Conservation (phyloP, 2,113 vertebrate genomes). For the Thermophis baileyi region DNA sequence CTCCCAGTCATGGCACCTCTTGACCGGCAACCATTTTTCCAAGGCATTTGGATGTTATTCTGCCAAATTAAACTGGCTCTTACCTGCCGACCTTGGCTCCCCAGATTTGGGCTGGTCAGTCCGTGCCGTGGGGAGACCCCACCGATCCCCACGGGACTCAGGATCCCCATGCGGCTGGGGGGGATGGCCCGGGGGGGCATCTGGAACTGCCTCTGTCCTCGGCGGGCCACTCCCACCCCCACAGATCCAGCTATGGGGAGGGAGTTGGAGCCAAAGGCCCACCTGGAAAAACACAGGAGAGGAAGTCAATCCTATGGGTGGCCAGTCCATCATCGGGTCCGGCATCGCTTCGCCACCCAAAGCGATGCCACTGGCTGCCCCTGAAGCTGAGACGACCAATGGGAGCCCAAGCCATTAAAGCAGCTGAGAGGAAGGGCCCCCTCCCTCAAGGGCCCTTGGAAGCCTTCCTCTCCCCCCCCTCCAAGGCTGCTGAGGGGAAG, state of each 20-base stretch:
- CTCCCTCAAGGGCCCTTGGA: neutral
- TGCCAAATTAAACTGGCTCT: neutral
- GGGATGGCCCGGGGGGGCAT: constrained; percentile 84
- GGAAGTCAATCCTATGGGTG: neutral
- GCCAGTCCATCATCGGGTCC: neutral
- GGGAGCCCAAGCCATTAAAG: neutral
- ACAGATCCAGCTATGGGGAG: constrained; percentile 97
- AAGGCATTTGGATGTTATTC: neutral
- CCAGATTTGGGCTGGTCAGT: constrained; percentile 79
- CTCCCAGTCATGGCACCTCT: neutral
- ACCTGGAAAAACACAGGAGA: constrained; percentile 66
- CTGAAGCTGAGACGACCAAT: neutral
- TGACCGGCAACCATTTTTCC: accelerated
- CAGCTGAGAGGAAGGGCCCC: neutral
- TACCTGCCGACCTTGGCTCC: constrained; percentile 87
- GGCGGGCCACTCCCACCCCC: constrained; percentile 81
- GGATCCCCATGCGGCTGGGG: constrained; percentile 78
- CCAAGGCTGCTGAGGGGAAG: neutral
- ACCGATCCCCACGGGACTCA: constrained; percentile 80
- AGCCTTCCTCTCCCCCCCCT: neutral
- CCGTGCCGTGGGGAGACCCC: constrained; percentile 84
- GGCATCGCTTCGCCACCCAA: too few relatives aligned
- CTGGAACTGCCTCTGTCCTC: constrained; percentile 85
- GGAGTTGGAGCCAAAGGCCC: constrained; percentile 91
- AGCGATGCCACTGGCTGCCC: neutral